These are phyloP conservation scores for Sylvicapra grimmia DNA, from an alignment of 2,113 vertebrate species.

Conservation along the genomic window DNA sequence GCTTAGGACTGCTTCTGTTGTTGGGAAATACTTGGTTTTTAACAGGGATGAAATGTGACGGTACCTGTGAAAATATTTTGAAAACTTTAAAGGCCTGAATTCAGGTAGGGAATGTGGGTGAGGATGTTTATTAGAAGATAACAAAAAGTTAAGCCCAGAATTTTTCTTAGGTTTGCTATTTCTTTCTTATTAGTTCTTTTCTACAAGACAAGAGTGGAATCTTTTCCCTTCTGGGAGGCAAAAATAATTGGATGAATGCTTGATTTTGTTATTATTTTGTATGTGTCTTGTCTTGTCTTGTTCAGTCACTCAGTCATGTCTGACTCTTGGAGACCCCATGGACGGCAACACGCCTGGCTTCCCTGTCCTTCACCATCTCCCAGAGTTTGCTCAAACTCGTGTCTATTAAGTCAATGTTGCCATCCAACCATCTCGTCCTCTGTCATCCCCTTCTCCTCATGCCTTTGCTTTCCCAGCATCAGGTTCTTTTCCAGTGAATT, in stretches of 20 bases:
- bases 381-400: background rate
- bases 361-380: background rate
- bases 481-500: background rate
- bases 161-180: background rate
- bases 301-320: background rate
- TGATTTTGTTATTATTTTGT: background rate
- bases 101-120: background rate
- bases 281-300: background rate
- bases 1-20: background rate
- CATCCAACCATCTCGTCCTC: background rate
- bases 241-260: conserved; percentile 29
- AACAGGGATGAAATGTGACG: background rate
- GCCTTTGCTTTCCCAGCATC: background rate
- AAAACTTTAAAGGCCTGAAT: conserved; percentile 2
- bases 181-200: conserved; percentile 30
- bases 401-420: background rate
- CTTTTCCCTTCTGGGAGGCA: background rate
- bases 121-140: background rate
- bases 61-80: background rate
- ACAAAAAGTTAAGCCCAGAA: background rate
- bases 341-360: background rate
- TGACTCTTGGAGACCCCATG: background rate
- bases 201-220: background rate
- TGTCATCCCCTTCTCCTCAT: background rate
- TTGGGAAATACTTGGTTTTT: conserved; percentile 18